These are phyloP conservation scores for Hypanus sabinus DNA, from an alignment of 2,113 vertebrate species.

Conservation along the genomic window DNA sequence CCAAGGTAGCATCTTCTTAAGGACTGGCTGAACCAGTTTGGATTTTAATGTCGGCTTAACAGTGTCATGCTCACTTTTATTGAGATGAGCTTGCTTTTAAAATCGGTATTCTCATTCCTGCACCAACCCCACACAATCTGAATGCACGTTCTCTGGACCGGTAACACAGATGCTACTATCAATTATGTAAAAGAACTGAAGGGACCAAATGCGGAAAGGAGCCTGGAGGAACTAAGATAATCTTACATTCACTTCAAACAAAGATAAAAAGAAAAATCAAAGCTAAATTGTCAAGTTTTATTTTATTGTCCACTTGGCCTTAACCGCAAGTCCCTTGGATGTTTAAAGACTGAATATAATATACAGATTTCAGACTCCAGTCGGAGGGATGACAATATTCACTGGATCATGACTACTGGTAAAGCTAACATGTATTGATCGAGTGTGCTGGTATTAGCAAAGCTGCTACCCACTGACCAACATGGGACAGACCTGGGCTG, in stretches of 20 bases:
- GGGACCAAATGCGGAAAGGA: neutral
- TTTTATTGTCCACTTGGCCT: neutral
- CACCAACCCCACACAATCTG: neutral
- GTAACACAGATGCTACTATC: neutral
- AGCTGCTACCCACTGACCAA: neutral
- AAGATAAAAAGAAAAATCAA: neutral
- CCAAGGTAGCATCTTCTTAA: neutral
- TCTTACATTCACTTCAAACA: slow-evolving; percentile 17
- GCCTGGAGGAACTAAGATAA: no score
- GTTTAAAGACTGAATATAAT: neutral
- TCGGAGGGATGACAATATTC: neutral
- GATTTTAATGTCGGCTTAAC: neutral
- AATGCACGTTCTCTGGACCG: neutral
- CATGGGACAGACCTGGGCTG: neutral
- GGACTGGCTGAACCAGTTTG: neutral
- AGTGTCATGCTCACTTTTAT: neutral
- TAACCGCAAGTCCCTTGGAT: neutral
- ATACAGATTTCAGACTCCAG: neutral
- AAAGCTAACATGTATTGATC: neutral
- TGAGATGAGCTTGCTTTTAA: neutral
- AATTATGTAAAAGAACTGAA: neutral
- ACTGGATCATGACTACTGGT: neutral
- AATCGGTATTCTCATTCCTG: neutral
- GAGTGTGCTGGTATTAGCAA: neutral
- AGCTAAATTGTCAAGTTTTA: slow-evolving; percentile 9